Evolutionary conservation across 2,113 vertebrate species (phyloP), one percentile per base, ranked within the genome.

Genomic region (Thamnaconus septentrionalis): DNA sequence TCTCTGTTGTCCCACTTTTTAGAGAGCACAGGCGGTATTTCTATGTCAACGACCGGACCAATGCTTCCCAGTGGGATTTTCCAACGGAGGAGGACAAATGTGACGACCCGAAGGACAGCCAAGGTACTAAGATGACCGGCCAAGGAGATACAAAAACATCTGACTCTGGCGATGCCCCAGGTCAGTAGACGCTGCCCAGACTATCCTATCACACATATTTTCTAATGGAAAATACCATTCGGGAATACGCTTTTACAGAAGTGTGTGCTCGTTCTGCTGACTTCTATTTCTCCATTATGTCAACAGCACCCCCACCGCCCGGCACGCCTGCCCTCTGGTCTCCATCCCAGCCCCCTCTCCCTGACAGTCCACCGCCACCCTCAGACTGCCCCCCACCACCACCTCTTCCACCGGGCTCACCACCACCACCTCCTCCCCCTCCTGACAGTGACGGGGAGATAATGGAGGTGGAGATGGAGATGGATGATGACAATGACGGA

Each of bases 11-110:
- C 91, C 95, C 94, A 93, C 93, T 90, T 89, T 97, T 87, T 95
- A 99, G 97, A 96, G 96, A 98, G 90, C 96, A 99, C 94, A 98
- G 95, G 90, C 95, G 96, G 61, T 99, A 99, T 95, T 99, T 98
- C 94, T 99, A 99, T 93, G 94, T 98, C 93, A 96, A 98, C 79
- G 96, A 98, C 85, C 95, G 93, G 85, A 96, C 95, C 48, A 94
- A 90, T 88, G 93, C 94, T 78, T 99, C 97, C 41, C 96, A 98
- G 56, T 99, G 97, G 97, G 97, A 99, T 76, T 99, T 99, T 74
- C 97, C 97, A 56, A 92, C 94, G 8, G 94, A 95, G 80, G 94
- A 94, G 65, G 94, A 95, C 31, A 93, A 93, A 66, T 91, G 91
- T 10, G 92, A 92, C 41, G 90, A 90, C 31, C 75, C 75, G 63